Evolutionary conservation across 1,140 invertebrate species (phyloP).

Genomic region (Heliconius hewitsoni): DNA sequence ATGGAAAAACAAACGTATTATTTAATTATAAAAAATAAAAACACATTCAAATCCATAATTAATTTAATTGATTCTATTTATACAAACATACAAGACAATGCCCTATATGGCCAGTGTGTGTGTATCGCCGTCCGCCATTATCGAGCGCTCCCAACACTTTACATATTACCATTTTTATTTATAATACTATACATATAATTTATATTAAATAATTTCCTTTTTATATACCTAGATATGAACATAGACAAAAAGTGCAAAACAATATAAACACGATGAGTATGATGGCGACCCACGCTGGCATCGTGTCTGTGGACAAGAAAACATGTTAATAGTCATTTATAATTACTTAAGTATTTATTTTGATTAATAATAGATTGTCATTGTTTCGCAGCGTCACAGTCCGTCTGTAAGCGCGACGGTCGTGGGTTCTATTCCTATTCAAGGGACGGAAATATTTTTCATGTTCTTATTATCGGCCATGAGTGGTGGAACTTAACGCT

Average conservation of each 20-base stretch:
- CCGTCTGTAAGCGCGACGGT: too few relatives aligned
- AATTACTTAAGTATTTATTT: not conserved
- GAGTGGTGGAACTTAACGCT: too few relatives aligned
- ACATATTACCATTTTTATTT: constrained; percentile 25
- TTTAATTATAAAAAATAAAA: not conserved
- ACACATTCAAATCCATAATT: constrained; percentile 43
- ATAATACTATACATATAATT: constrained; percentile 13
- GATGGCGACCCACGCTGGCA: constrained; percentile 89
- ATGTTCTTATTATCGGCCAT: too few relatives aligned
- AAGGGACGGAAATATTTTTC: too few relatives aligned
- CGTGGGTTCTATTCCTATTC: too few relatives aligned
- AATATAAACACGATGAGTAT: constrained; percentile 87
- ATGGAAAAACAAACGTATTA: too few relatives aligned
- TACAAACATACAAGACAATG: constrained; percentile 58
- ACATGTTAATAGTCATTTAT: not conserved
- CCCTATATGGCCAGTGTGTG: constrained; percentile 29
- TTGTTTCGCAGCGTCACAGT: too few relatives aligned
- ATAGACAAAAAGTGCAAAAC: constrained; percentile 88
- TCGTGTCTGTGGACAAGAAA: constrained; percentile 82
- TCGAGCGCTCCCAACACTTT: constrained; percentile 40
- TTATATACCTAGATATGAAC: constrained; percentile 91
- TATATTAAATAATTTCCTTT: constrained; percentile 43
- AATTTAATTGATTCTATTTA: constrained; percentile 72
- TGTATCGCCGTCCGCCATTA: constrained; percentile 45
- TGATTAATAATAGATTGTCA: too few relatives aligned